A percentile compares a stretch with the other conserved stretches of the same genome.
Conservation (phyloP, 2,113 vertebrate genomes). For the Takifugu flavidus region DNA sequence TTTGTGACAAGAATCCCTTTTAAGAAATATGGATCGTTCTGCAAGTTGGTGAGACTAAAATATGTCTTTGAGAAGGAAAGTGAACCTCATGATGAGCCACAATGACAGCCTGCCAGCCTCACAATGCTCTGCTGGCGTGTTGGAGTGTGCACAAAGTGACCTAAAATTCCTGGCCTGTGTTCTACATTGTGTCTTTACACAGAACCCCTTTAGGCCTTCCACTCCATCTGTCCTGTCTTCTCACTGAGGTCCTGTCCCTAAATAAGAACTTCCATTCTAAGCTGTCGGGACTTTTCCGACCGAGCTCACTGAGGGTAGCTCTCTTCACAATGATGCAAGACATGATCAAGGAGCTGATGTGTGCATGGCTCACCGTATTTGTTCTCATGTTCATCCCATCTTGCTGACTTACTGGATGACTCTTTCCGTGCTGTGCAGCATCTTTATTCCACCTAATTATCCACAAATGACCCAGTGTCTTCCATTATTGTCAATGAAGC, state of each 20-base stretch:
- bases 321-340: too few relatives aligned
- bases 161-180: slow-evolving; percentile 48
- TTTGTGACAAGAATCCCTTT: too few relatives aligned
- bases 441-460: background rate
- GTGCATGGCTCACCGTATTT: too few relatives aligned
- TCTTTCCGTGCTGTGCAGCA: too few relatives aligned
- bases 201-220: slow-evolving; percentile 45
- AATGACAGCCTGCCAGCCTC: background rate
- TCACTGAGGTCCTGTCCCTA: slow-evolving; percentile 42
- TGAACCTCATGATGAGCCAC: background rate
- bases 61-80: too few relatives aligned
- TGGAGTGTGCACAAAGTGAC: slow-evolving; percentile 23
- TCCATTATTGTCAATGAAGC: slow-evolving; percentile 30
- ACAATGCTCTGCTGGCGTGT: slow-evolving; percentile 4
- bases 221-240: slow-evolving; percentile 67
- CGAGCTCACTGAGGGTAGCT: slow-evolving; percentile 28
- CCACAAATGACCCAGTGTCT: slow-evolving; percentile 8
- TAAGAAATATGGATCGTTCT: too few relatives aligned
- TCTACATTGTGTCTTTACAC: slow-evolving; percentile 40
- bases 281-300: slow-evolving; percentile 34
- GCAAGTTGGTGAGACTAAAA: slow-evolving; percentile 6
- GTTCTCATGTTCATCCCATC: too few relatives aligned
- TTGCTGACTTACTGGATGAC: too few relatives aligned
- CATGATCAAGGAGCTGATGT: too few relatives aligned
- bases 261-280: slow-evolving; percentile 52